Percentiles rank a stretch among this genome's conserved stretches.
phyloP scores from a whole-genome alignment of 2,113 vertebrate species.

The Electrona antarctica region DNA sequence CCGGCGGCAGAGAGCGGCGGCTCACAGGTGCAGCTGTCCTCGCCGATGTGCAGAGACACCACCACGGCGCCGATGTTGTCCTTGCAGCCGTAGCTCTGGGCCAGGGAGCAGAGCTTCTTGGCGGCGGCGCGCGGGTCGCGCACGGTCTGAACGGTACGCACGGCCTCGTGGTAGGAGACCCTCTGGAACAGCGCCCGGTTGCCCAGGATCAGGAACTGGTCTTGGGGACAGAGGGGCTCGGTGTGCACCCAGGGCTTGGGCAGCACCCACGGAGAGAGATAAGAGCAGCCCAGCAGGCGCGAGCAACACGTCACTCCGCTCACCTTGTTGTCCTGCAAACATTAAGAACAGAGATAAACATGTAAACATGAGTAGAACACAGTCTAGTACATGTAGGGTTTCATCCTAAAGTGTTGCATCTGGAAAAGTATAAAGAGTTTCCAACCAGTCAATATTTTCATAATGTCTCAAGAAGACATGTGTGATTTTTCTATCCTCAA shows the following conservation, averaged over 20 bases:
- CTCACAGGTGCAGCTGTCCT: constrained; percentile 92
- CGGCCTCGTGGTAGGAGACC: constrained; percentile 87
- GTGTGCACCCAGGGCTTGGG: constrained; percentile 91
- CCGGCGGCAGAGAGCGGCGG: constrained; percentile 67
- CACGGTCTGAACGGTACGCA: constrained; percentile 85
- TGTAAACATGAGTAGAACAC: too few species aligned
- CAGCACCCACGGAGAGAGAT: constrained; percentile 92
- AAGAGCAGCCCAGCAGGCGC: constrained; percentile 93
- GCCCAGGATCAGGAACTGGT: constrained; percentile 92
- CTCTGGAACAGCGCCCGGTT: constrained; percentile 92
- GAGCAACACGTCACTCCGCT: constrained; percentile 97
- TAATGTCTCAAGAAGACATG: too few species aligned
- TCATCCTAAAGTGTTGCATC: too few species aligned
- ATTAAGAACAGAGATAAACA: too few species aligned
- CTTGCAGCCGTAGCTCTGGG: constrained; percentile 94
- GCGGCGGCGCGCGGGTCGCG: constrained; percentile 88
- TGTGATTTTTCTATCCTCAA: too few species aligned
- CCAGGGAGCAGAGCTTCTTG: constrained; percentile 93
- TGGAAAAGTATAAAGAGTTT: too few species aligned
- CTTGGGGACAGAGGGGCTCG: constrained; percentile 86
- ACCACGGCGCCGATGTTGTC: constrained; percentile 93
- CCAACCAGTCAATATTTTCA: too few species aligned
- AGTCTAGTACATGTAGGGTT: too few species aligned
- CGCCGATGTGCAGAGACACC: constrained; percentile 85
- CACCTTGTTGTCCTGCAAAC: constrained; percentile 93